Evolutionary conservation across 2,113 vertebrate species (phyloP).

Genomic region (Aptenodytes forsteri): DNA sequence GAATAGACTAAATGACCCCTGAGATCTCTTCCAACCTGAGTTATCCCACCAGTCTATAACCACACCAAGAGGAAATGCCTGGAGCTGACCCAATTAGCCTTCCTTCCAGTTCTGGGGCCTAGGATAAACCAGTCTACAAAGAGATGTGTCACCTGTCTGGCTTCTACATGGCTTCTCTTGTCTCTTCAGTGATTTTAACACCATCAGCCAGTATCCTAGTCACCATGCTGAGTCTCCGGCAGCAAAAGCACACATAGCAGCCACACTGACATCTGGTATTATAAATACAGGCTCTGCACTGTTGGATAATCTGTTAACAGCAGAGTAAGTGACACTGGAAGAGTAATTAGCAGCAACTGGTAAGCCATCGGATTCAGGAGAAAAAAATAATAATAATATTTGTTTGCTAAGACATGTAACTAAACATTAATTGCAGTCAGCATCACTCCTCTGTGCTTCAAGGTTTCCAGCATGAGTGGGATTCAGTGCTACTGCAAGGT

Average conservation of each 20-base stretch:
- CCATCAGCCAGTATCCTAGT: neutral
- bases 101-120: neutral
- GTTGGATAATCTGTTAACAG: slow-evolving; percentile 55
- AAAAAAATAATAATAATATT: neutral
- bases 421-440: neutral
- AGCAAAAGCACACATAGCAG: slow-evolving; percentile 15
- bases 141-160: neutral
- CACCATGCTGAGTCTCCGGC: slow-evolving; percentile 15
- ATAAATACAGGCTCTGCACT: slow-evolving; percentile 43
- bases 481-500: neutral
- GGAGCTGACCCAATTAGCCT: neutral
- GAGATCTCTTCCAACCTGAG: neutral
- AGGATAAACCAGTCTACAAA: neutral
- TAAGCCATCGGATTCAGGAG: neutral
- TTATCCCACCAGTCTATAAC: neutral
- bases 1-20: neutral
- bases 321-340: slow-evolving; percentile 26
- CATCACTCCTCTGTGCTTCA: neutral
- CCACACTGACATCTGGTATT: slow-evolving; percentile 49
- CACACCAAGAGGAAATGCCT: slow-evolving; percentile 21
- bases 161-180: neutral
- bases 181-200: neutral
- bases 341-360: slow-evolving; percentile 37
- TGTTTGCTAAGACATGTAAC: neutral
- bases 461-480: neutral